Base-by-base conservation (phyloP, 1,140 invertebrate species). In the Adelges cooleyi region DNA sequence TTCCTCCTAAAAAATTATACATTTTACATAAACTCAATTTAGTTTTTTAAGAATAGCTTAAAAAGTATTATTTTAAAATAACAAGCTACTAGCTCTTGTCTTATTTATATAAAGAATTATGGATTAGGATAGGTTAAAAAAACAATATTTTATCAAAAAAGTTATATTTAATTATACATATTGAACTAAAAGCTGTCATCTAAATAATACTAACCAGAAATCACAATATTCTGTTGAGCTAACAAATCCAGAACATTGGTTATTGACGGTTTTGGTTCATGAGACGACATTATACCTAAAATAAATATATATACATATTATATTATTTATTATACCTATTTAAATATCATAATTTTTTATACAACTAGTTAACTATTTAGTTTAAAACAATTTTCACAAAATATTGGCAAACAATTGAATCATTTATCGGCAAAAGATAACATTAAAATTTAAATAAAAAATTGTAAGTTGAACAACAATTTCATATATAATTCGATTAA, bases 211-310 rank as follows among this genome's bases (percentile, higher is more conserved):
- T 75, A 73, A 85, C 86, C 92, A 67, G 91, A 90, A 67, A 94
- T 85, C 71, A 94, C 86, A 50, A 87, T 89, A 76, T 88, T 92
- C 75, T 91, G 86, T 48, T 87, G 84, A 70, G 90, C 85, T 48
- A 95, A 77, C 69, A 94, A 78, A 73, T 92, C 87, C 15, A 86
- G 86, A 69, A 95, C 89, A 74, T 90, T 87, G 67, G 80, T 79
- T 56, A 90, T 84, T 69, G 83, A 84, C 56, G 90, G 68, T 11
- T 74, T 75, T 67, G n/a, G 38, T 20, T 62, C 56, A 33, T 33
- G 11, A 23, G 56, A 62, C 29, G 75, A 77, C 78, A 81, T 80
- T 69, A 79, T 78, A 73, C 79, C 79, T 81, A 72, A 27, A 77
- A 75, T 33, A 33, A 33, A 33, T 6, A 33, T 33, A 6, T 33